Evolutionary conservation across 2,797 vertebrate species (phyloP).

Genomic region (Helarctos malayanus): DNA sequence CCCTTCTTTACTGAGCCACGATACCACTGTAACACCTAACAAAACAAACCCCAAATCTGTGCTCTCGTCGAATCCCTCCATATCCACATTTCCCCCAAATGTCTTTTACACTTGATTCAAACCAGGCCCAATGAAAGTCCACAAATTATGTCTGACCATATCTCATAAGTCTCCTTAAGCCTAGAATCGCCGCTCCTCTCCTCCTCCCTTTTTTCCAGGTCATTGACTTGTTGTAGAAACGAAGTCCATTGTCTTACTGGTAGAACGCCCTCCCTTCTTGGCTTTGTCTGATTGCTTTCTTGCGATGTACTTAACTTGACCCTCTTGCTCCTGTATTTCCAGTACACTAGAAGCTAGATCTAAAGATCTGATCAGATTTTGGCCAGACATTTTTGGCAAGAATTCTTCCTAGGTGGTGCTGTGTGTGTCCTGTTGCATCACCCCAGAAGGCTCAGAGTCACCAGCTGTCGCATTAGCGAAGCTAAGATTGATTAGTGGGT

Average conservation of each 20-base stretch:
- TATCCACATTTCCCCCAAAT: neutral
- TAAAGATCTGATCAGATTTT: neutral
- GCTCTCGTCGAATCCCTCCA: neutral
- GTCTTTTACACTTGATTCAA: neutral
- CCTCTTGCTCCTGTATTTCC: neutral
- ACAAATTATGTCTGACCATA: neutral
- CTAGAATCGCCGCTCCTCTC: neutral
- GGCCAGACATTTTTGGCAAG: neutral
- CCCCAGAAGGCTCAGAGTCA: neutral
- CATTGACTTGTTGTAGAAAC: neutral
- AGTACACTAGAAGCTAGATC: neutral
- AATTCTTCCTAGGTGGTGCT: neutral
- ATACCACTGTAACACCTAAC: neutral
- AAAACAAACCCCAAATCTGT: neutral
- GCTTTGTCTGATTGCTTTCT: neutral
- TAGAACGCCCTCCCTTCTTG: neutral
- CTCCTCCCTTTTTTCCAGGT: neutral
- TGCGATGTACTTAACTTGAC: neutral
- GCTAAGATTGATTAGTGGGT: neutral
- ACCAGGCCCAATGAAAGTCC: neutral
- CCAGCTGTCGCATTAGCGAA: neutral
- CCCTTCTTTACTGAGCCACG: neutral
- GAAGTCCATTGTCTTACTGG: neutral
- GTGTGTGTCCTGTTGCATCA: neutral
- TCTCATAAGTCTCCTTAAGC: neutral